Base-by-base conservation (phyloP, 2,888 invertebrate species). In the Chloromyia formosa region DNA sequence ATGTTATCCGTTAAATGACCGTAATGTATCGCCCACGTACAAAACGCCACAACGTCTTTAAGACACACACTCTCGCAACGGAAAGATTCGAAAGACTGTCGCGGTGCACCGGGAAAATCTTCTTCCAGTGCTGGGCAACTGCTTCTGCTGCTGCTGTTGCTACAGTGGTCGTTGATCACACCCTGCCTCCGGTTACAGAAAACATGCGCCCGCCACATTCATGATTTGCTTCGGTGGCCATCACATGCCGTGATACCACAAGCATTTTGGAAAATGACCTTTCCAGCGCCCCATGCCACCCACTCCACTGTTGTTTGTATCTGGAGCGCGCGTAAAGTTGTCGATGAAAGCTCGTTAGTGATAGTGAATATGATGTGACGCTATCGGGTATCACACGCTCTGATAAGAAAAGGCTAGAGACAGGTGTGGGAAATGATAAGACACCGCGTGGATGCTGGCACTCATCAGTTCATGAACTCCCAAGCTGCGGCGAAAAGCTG, bases 81-180 rank as follows among this genome's bases (percentile, higher is more conserved):
- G 40, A 56, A 56, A 71, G 56, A 71, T 56, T 58, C 58, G 20
- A 35, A 58, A 56, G 71, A 71, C 71, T 71, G 71, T 14, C 49
- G 45, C 66, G n/a, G 20, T 71, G 71, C 71, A 71, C 71, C 71
- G 71, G 71, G 58, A 56, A 71, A 71, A 71, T 56, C 40, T 20
- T 42, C 56, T 58, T 40, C 42, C 71, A 58, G 20, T 54, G 71
- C 56, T 69, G 71, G 42, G 14, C 62, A 27, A 62, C 18, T 16
- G 35, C 40, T 42, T n/a, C 4, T 1, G 16, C 40, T 42, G 2
- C n/a, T 23, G 16, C 10, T n/a, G n/a, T n/a, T 3, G 16, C 14
- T 1, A 35, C 16, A 27, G 61, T 35, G 5, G 27, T 23, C 54
- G 54, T 71, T 56, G 56, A 56, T 71, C 58, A 69, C 71, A 71